Base-by-base conservation (phyloP, 2,797 vertebrate species). In the Sibirionetta formosa region DNA sequence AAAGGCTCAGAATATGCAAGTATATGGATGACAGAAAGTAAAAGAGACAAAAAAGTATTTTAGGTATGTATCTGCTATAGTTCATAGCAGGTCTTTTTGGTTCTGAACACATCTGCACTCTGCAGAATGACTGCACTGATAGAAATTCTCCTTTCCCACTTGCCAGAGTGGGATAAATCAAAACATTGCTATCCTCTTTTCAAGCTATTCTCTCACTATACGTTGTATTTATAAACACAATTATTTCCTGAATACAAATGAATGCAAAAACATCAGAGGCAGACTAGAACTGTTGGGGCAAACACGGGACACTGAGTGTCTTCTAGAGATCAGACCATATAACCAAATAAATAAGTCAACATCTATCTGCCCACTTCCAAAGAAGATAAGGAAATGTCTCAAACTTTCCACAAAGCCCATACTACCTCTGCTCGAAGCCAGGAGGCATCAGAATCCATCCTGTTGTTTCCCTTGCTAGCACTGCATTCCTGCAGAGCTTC, bases 391-490 rank as follows among this genome's bases (percentile, higher is more conserved):
- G 29, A 81, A 92, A 82, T 51, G 91, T 1, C 72, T 84, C 70
- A 50, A n/a, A 51, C 26, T 60, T 68, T 56, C 24, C 71, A 44
- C 51, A 91, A 92, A 83, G 5, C 66, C 19, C 80, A 11, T 57
- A 53, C 70, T 86, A 44, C 19, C 31, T 91, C 70, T 73, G 50
- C 54, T 54, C 16, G 42, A 95, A 91, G 78, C 36, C n/a, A n/a
- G 23, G 48, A 91, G 90, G 63, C 91, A 69, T 36, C 68, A 86
- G 86, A 94, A 79, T 83, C 73, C 7, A 1, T 72, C 69, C 40
- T 70, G 44, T 88, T 97, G 80, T 95, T 95, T 96, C 66, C 51
- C 79, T 94, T 71, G 69, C 90, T 94, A 69, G 36, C 2, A 2
- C 94, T 77, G 65, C 81, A 31, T 87, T 88, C 88, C 76, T 95